Base-by-base conservation (phyloP, 2,797 vertebrate species). In the Leptodactylus fallax region DNA sequence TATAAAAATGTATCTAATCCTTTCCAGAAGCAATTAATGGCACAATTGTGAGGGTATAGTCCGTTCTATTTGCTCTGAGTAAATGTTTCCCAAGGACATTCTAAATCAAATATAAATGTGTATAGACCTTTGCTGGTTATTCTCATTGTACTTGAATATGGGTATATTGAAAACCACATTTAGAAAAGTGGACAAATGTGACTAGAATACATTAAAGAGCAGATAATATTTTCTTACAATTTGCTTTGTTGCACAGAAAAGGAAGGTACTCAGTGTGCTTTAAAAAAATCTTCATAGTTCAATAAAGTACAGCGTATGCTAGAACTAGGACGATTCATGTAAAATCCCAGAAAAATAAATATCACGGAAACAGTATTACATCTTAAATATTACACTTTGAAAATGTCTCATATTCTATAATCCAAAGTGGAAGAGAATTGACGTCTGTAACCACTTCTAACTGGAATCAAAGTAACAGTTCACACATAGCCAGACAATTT, bases 41-140 rank as follows among this genome's bases (percentile, higher is more conserved):
- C 47, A 77, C 71, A 77, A 85, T 85, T 85, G 83, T 53, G 21
- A 61, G 45, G 58, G 72, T 76, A 78, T 85, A 85, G 13, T 65
- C 72, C 17, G 47, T 77, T 77, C 58, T 77, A 49, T 85, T 85
- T 85, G 72, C 72, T 85, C 36, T 49, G 36, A 85, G 83, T 53
- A 85, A 78, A 85, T 85, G 83, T 77, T 78, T 85, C 83, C 56
- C 72, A 85, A 85, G 83, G 83, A 78, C 72, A 85, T 61, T 85
- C 47, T 77, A 85, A 85, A 85, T 77, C n/a, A 85, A 76, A 78
- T 78, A 77, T 85, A 85, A 85, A 85, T 77, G 83, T 76, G 83
- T 77, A 77, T 76, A 85, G 83, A 77, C 83, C 83, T 85, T 63
- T 85, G 65, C 85, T 80, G 53, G 51, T 71, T 86, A 58, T 86